These are phyloP conservation scores for Muscicapa adusta DNA, from an alignment of 2,113 vertebrate species.

Conservation along the genomic window DNA sequence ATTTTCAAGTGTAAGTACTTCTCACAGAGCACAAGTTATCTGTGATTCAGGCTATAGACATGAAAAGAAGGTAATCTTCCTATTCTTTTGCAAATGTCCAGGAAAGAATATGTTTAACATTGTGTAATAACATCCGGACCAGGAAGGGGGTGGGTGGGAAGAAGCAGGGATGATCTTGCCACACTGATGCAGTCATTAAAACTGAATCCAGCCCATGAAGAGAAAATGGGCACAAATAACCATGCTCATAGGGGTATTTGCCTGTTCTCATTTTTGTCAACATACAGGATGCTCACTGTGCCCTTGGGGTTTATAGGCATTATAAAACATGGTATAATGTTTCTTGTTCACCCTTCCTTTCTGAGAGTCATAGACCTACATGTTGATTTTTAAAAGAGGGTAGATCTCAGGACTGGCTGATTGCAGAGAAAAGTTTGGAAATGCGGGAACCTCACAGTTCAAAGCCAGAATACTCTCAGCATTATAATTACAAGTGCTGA, in stretches of 20 bases:
- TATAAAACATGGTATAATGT: neutral
- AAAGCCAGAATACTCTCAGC: neutral
- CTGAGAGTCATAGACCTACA: neutral
- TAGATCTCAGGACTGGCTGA: neutral
- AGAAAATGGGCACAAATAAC: neutral
- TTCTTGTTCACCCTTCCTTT: neutral
- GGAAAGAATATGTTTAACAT: slow-evolving; percentile 21
- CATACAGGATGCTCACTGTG: neutral
- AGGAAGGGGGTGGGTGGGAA: neutral
- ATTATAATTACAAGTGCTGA: neutral
- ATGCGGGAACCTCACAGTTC: neutral
- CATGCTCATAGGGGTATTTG: neutral
- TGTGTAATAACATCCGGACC: neutral
- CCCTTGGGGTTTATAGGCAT: neutral
- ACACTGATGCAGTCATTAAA: neutral
- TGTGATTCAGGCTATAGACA: slow-evolving; percentile 32
- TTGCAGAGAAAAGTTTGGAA: neutral
- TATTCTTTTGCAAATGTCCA: slow-evolving; percentile 49
- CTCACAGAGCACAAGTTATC: neutral
- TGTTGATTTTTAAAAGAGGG: neutral
- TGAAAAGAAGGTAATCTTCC: slow-evolving; percentile 60
- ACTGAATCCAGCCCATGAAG: neutral
- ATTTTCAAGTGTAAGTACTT: slow-evolving; percentile 24
- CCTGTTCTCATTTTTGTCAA: neutral
- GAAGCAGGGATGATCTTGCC: neutral